phyloP scores from a whole-genome alignment of 92 coral and sea anemone species.

The Parazoanthus swiftii region DNA sequence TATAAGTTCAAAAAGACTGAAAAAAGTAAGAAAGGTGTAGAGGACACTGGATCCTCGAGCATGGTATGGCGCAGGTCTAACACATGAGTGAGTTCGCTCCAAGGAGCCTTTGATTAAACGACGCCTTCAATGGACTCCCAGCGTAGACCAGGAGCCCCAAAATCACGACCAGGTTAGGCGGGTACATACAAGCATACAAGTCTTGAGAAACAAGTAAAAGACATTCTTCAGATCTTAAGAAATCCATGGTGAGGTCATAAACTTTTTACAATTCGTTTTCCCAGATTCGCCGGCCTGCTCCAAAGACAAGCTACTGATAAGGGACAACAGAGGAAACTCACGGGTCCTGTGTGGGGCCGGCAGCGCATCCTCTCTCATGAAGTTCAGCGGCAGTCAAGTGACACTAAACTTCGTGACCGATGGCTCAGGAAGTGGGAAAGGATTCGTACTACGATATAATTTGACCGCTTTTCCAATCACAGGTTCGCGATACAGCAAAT shows the following conservation, averaged over 20 bases:
- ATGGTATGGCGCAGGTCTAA: too few species aligned
- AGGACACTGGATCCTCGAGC: too few species aligned
- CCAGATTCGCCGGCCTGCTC: constrained; percentile 14
- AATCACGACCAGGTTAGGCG: too few species aligned
- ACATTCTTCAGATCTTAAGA: background rate
- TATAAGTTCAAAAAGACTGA: too few species aligned
- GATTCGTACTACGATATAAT: constrained; percentile 16
- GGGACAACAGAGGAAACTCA: constrained; percentile 5
- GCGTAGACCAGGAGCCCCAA: too few species aligned
- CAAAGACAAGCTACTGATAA: constrained; percentile 12
- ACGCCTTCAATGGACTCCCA: too few species aligned
- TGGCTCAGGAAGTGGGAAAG: constrained; percentile 37
- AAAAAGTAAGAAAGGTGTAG: too few species aligned
- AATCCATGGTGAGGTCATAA: too few species aligned
- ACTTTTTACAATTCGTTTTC: background rate
- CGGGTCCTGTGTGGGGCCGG: constrained; percentile 11
- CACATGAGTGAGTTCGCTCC: too few species aligned
- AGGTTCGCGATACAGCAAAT: constrained; percentile 10
- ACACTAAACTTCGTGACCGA: constrained; percentile 11
- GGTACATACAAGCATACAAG: too few species aligned
- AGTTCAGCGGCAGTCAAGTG: constrained; percentile 14
- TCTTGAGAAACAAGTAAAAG: too few species aligned
- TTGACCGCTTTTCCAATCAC: constrained; percentile 7
- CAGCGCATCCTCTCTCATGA: background rate
- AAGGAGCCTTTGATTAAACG: too few species aligned